Percentiles rank a stretch among this genome's conserved stretches.
These are phyloP conservation scores for Pitangus sulphuratus DNA, from an alignment of 2,797 vertebrate species.

Conservation along the genomic window DNA sequence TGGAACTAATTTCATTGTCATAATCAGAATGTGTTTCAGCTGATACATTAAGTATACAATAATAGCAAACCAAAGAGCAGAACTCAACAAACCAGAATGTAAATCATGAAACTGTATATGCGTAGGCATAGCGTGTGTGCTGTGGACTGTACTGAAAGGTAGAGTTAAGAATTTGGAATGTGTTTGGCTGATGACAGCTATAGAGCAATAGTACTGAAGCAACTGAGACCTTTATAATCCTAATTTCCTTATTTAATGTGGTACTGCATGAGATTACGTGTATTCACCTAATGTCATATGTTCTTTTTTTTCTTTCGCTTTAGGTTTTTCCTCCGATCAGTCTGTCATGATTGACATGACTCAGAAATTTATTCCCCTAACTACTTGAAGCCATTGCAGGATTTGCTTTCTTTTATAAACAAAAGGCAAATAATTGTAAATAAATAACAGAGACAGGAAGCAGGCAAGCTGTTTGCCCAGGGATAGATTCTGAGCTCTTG, in stretches of 20 bases:
- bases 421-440: not conserved
- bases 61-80: not conserved
- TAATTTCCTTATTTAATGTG: not conserved
- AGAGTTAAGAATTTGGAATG: not conserved
- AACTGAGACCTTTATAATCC: not conserved
- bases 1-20: not conserved
- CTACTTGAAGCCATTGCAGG: not conserved
- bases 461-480: not conserved
- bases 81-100: not conserved
- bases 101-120: not conserved
- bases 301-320: not conserved
- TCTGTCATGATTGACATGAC: not conserved
- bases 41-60: not conserved
- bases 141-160: not conserved
- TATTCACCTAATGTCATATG: not conserved
- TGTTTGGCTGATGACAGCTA: not conserved
- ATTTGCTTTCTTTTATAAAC: not conserved
- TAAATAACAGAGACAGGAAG: not conserved
- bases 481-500: not conserved
- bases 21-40: not conserved
- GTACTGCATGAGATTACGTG: not conserved
- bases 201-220: not conserved
- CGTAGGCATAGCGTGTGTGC: not conserved
- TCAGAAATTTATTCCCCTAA: not conserved
- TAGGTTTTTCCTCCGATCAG: not conserved